Evolutionary conservation across 2,113 vertebrate genomes (phyloP).

Genomic region (Protomyctophum bolini): DNA sequence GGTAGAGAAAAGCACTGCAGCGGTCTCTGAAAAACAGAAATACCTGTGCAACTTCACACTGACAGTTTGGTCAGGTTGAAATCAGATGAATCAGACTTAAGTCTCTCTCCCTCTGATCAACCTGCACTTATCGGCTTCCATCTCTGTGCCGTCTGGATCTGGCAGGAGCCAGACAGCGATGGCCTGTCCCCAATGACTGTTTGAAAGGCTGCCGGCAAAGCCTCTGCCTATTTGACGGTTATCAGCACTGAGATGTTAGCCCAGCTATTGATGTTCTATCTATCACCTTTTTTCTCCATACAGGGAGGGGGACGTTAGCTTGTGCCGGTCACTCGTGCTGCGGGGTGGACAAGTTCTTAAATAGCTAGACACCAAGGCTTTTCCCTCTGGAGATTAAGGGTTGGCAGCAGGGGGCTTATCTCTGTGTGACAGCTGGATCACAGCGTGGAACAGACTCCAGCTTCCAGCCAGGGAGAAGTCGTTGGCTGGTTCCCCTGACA

Average conservation of each 20-base stretch:
- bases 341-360: slow-evolving; percentile 47
- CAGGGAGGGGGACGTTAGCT: slow-evolving; percentile 4
- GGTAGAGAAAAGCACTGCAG: slow-evolving; percentile 38
- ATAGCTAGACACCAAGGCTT: slow-evolving; percentile 51
- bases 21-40: neutral
- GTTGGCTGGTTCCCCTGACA: neutral
- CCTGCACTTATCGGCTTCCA: slow-evolving; percentile 12
- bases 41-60: neutral
- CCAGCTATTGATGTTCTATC: slow-evolving; percentile 19
- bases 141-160: neutral
- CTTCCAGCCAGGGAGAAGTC: slow-evolving; percentile 26
- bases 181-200: neutral
- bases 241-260: slow-evolving; percentile 45
- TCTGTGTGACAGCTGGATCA: slow-evolving; percentile 43
- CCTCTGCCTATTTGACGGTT: slow-evolving; percentile 27
- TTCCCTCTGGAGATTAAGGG: slow-evolving; percentile 45
- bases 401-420: slow-evolving; percentile 23
- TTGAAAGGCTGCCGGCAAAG: slow-evolving; percentile 19
- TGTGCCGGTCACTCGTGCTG: slow-evolving; percentile 37
- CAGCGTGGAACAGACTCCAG: slow-evolving; percentile 26
- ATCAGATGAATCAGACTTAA: slow-evolving; percentile 9
- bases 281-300: neutral
- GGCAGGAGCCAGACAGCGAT: neutral
- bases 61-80: neutral
- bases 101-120: slow-evolving; percentile 9